A percentile compares a stretch with the other conserved stretches of the same genome.
Evolutionary conservation across 2,888 invertebrate species (phyloP).

Genomic region (Cephalotes varians): DNA sequence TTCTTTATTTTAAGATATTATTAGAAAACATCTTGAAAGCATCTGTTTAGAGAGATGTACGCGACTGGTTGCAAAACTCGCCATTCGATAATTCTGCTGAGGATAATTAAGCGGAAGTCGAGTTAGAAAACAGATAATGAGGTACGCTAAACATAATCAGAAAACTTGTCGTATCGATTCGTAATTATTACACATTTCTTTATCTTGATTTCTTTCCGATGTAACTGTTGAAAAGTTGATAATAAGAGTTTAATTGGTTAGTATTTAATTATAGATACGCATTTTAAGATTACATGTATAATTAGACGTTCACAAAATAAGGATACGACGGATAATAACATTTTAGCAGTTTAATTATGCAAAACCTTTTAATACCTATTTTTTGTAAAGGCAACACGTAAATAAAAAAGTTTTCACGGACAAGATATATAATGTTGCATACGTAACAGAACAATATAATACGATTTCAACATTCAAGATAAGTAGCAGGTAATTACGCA

Average conservation of each 20-base stretch:
- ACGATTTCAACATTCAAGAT: constrained; percentile 14
- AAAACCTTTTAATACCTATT: not conserved
- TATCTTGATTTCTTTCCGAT: not conserved
- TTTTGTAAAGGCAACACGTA: not conserved
- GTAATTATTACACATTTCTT: not conserved
- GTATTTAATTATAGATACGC: not conserved
- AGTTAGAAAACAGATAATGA: not conserved
- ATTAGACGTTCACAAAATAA: not conserved
- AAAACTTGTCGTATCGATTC: not conserved
- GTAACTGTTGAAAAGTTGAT: constrained; percentile 8
- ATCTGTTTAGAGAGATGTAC: not conserved
- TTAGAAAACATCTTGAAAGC: not conserved
- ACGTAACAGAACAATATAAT: not conserved
- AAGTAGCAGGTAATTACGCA: not conserved
- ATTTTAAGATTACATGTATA: not conserved
- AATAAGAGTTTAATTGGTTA: not conserved
- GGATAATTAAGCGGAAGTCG: not conserved
- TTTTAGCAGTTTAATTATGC: not conserved
- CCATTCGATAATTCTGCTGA: not conserved
- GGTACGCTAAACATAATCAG: not conserved
- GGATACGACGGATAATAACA: not conserved
- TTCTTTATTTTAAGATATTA: not conserved
- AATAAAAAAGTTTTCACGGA: not conserved
- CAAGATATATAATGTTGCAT: not conserved
- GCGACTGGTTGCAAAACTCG: not conserved